Percentiles rank a stretch among this genome's conserved stretches.
phyloP scores from a whole-genome alignment of 2,888 invertebrate genomes.

The Cantharis rustica region DNA sequence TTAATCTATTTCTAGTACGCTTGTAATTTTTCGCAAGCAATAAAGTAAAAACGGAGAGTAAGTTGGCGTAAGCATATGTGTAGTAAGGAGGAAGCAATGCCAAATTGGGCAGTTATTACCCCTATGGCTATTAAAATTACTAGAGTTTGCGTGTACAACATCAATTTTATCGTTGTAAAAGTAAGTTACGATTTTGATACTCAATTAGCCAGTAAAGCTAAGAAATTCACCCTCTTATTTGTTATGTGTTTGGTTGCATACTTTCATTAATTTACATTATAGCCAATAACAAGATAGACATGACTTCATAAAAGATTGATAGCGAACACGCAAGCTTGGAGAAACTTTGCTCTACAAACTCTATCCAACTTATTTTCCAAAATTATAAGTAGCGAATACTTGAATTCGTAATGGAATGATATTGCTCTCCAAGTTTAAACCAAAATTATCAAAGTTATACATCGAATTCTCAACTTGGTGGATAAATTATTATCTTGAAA shows the following conservation, averaged over 20 bases:
- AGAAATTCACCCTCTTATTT: background rate
- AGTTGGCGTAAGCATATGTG: background rate
- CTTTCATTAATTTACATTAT: background rate
- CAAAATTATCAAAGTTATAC: background rate
- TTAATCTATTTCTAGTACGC: background rate
- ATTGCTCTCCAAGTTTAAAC: background rate
- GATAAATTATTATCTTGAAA: slow-evolving; percentile 3
- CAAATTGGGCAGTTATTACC: background rate
- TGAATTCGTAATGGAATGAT: background rate
- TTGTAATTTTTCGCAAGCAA: background rate
- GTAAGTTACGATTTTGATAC: background rate
- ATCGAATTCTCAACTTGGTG: background rate
- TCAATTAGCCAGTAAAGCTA: background rate
- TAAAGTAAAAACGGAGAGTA: background rate
- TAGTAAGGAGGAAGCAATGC: background rate
- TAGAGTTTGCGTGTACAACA: background rate
- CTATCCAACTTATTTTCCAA: background rate
- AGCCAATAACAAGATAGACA: background rate
- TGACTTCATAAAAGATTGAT: background rate
- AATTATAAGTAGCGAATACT: background rate
- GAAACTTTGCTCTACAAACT: background rate
- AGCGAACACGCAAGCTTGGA: background rate
- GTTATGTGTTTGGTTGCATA: background rate
- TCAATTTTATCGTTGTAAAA: background rate
- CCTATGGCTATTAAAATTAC: background rate